Evolutionary conservation across 2,888 invertebrate species (phyloP).

Genomic region (Aspidapion aeneum): DNA sequence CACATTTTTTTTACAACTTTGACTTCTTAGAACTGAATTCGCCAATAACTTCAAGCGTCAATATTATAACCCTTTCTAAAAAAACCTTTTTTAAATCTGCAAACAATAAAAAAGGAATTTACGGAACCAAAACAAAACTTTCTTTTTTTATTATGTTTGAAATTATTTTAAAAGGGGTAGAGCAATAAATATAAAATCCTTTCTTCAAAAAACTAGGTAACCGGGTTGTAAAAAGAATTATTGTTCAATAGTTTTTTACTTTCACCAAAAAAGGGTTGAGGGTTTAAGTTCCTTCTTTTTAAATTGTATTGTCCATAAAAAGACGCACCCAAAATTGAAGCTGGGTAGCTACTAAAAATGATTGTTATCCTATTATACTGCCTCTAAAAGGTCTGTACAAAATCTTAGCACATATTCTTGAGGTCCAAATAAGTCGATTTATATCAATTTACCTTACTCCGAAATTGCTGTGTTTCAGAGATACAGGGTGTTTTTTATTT

Average conservation of each 20-base stretch:
- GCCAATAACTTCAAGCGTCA: slow-evolving; percentile 18
- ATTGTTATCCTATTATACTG: too few relatives aligned
- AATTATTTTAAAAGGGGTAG: slow-evolving; percentile 7
- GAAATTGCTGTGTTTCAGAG: too few relatives aligned
- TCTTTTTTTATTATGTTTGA: slow-evolving; percentile 27
- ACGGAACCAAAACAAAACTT: slow-evolving; percentile 11
- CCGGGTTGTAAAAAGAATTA: background rate
- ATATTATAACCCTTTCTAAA: slow-evolving; percentile 30
- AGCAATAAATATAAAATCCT: background rate
- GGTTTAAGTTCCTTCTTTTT: too few relatives aligned
- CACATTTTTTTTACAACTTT: background rate
- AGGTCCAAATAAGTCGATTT: too few relatives aligned
- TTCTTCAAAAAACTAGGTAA: slow-evolving; percentile 10
- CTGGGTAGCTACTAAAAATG: too few relatives aligned
- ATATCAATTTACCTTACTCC: too few relatives aligned
- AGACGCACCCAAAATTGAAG: too few relatives aligned
- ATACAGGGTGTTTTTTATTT: too few relatives aligned
- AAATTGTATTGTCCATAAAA: too few relatives aligned
- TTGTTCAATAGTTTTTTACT: background rate
- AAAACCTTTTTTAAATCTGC: slow-evolving; percentile 41
- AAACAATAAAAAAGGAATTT: background rate
- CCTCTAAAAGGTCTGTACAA: too few relatives aligned
- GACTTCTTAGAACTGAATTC: slow-evolving; percentile 1
- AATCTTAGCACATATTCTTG: too few relatives aligned
- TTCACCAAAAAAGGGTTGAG: slow-evolving; percentile 7